Base-by-base conservation (phyloP, 2,797 vertebrate species). In the Liparis tanakae region DNA sequence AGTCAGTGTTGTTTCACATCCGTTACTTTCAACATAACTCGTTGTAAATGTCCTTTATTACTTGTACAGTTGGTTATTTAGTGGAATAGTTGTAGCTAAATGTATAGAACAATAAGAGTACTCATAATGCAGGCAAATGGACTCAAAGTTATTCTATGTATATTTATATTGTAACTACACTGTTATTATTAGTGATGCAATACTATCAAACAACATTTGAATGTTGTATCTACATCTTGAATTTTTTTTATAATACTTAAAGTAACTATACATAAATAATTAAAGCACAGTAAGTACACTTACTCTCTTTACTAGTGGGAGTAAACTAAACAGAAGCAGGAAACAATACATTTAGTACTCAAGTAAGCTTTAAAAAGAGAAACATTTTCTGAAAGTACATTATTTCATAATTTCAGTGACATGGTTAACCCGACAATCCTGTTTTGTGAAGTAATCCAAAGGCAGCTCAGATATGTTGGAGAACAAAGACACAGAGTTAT, bases 391-490 rank as follows among this genome's bases (percentile, higher is more conserved):
- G 37, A 34, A 14, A 10, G 2, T 15, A 55, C 2, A 60, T 12
- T 55, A 14, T 25, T 48, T 39, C n/a, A 54, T 33, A 30, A 37
- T 9, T 56, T 25, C 22, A 41, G 22, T 33, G 33, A 20, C n/a
- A 25, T 14, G 10, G 22, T 15, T 54, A 59, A 44, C 34, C 58
- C 51, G 46, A 43, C 34, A 7, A 8, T 62, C 33, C 39, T 58
- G 53, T 58, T 73, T 13, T 13, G 50, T 37, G 20, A 59, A 64
- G 44, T n/a, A 22, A 10, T 15, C 17, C 39, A 62, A 62, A 58
- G 15, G 57, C 33, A 53, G 9, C 20, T 64, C 33, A 44, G n/a
- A 43, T 41, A 22, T 51, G 12, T 7, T 8, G 7, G 4, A 56
- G 36, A 51, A 25, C n/a, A 59, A 41, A 61, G 34, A 59, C 33